Percentiles rank a stretch among this genome's conserved stretches.
These are phyloP conservation scores for Aporophyla nigra DNA, from an alignment of 2,888 invertebrate species.

Conservation along the genomic window DNA sequence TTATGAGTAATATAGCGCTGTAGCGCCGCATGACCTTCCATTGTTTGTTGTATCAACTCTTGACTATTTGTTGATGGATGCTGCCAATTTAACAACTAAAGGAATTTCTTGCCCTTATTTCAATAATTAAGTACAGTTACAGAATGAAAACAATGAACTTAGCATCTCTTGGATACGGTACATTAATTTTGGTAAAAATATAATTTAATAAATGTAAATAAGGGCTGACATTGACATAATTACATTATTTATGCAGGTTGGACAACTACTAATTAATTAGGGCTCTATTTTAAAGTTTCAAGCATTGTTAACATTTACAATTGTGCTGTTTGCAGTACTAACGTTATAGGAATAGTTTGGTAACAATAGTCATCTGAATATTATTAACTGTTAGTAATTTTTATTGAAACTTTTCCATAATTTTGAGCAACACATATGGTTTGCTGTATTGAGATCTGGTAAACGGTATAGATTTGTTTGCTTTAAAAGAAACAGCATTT, in stretches of 20 bases:
- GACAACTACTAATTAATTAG: constrained; percentile 17
- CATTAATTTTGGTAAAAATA: constrained; percentile 1
- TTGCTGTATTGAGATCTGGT: neutral
- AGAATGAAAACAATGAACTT: constrained; percentile 4
- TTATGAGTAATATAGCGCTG: constrained; percentile 44
- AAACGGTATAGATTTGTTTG: neutral
- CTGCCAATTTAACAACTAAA: constrained; percentile 23
- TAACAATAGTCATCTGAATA: neutral
- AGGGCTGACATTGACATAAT: constrained; percentile 46
- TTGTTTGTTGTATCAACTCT: constrained; percentile 61
- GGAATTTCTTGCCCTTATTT: constrained; percentile 1
- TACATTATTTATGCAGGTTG: constrained; percentile 23
- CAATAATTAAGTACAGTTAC: constrained; percentile 6
- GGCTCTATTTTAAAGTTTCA: neutral
- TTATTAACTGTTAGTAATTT: neutral
- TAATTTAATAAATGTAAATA: constrained; percentile 20
- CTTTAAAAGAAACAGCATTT: no score
- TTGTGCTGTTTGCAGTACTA: neutral
- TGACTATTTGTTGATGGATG: constrained; percentile 49
- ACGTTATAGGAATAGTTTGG: neutral
- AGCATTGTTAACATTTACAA: constrained; percentile 7
- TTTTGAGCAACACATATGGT: neutral
- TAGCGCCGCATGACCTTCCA: constrained; percentile 66
- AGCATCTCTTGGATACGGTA: neutral
- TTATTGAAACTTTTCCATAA: neutral